These are phyloP conservation scores for Drosophila picticornis DNA, from an alignment of 2,888 invertebrate genomes.

Conservation along the genomic window DNA sequence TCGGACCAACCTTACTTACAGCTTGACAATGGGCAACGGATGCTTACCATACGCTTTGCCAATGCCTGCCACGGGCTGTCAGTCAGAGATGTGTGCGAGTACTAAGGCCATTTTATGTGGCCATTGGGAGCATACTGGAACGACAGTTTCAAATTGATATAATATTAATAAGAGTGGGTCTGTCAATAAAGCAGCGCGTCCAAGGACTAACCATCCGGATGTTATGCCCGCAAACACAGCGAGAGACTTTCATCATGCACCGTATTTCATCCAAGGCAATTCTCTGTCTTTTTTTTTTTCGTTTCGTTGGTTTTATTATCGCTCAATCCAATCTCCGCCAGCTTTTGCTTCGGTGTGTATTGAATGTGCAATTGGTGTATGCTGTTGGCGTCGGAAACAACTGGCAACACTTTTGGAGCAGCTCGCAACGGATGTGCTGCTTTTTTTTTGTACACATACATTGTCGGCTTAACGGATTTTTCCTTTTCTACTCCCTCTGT, in stretches of 20 bases:
- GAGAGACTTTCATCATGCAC: slow-evolving; percentile 23
- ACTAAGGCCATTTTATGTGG: slow-evolving; percentile 67
- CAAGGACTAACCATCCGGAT: slow-evolving; percentile 56
- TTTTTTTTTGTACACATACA: slow-evolving; percentile 15
- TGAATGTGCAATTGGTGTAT: slow-evolving; percentile 59
- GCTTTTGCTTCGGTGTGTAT: slow-evolving; percentile 16
- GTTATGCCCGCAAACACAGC: slow-evolving; percentile 35
- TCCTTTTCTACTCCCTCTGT: neutral
- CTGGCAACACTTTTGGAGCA: slow-evolving; percentile 61
- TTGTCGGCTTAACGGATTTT: slow-evolving; percentile 28
- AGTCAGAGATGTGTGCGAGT: slow-evolving; percentile 33
- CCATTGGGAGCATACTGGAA: slow-evolving; percentile 59
- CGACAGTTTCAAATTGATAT: slow-evolving; percentile 67
- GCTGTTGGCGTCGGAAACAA: slow-evolving; percentile 63
- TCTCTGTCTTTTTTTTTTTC: neutral
- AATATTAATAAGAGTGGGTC: slow-evolving; percentile 73
- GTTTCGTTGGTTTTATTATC: slow-evolving; percentile 59
- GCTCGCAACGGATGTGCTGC: slow-evolving; percentile 56
- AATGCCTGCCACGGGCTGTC: slow-evolving; percentile 34
- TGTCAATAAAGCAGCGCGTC: slow-evolving; percentile 67
- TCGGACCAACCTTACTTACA: neutral
- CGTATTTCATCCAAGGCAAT: slow-evolving; percentile 37
- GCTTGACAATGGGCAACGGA: slow-evolving; percentile 47
- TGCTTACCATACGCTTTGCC: slow-evolving; percentile 45
- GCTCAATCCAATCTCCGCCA: slow-evolving; percentile 66